Evolutionary conservation across 2,888 invertebrate species (phyloP).

Genomic region (Timema cristinae): DNA sequence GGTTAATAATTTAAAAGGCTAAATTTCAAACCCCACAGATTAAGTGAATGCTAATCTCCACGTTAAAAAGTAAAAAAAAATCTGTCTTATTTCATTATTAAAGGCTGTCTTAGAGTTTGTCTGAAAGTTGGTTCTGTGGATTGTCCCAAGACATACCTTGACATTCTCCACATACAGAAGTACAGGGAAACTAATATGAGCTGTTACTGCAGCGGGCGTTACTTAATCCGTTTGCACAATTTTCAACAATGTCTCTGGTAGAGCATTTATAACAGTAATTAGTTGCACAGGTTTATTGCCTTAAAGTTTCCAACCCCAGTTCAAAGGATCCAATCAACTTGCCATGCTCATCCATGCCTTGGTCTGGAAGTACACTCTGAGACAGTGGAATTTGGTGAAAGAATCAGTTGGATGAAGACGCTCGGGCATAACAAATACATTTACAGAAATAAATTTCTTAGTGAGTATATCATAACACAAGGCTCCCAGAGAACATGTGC

Average conservation of each 20-base stretch:
- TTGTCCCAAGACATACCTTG: not conserved
- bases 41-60: too few relatives aligned
- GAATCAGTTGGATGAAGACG: not conserved
- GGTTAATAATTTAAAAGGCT: too few relatives aligned
- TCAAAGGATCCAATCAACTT: too few relatives aligned
- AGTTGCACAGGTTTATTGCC: too few relatives aligned
- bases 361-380: slow-evolving; percentile 1
- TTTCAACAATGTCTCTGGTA: too few relatives aligned
- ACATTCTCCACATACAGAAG: not conserved
- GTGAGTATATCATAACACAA: not conserved
- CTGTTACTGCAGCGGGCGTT: too few relatives aligned
- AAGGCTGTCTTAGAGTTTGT: not conserved
- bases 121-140: not conserved
- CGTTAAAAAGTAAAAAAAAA: not conserved
- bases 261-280: too few relatives aligned
- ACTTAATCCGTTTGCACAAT: too few relatives aligned
- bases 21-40: too few relatives aligned
- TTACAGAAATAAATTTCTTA: not conserved
- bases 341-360: not conserved
- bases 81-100: not conserved
- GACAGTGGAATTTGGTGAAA: slow-evolving; percentile 6
- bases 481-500: too few relatives aligned
- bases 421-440: not conserved
- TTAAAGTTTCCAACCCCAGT: too few relatives aligned
- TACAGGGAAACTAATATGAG: not conserved